A percentile compares a stretch with the other conserved stretches of the same genome.
Conservation (phyloP, 2,113 vertebrate genomes). For the Passer montanus region DNA sequence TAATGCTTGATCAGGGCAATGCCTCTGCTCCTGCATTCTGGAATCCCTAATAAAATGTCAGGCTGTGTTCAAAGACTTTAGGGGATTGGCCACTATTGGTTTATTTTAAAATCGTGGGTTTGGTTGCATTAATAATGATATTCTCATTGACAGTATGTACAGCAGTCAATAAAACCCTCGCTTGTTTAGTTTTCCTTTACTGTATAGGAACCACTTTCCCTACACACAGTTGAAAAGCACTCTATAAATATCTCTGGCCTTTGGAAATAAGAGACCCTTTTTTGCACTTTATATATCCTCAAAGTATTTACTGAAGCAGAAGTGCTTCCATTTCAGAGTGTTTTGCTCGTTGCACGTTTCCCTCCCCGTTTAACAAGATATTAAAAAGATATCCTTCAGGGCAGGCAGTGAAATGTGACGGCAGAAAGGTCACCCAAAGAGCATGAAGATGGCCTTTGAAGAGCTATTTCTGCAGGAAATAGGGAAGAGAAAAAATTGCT, state of each 20-base stretch:
- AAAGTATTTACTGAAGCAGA: slow-evolving; percentile 50
- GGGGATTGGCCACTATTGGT: neutral
- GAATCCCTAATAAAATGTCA: slow-evolving; percentile 10
- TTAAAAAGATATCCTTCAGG: slow-evolving; percentile 47
- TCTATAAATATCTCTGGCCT: slow-evolving; percentile 41
- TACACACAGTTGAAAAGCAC: neutral
- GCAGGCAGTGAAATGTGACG: slow-evolving; percentile 20
- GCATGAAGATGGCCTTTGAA: slow-evolving; percentile 29
- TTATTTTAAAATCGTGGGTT: neutral
- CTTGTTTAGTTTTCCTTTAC: neutral
- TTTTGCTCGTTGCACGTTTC: neutral
- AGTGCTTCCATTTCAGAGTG: slow-evolving; percentile 18
- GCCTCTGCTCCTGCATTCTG: neutral
- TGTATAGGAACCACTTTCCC: neutral
- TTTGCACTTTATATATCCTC: slow-evolving; percentile 21
- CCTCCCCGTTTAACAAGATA: slow-evolving; percentile 28
- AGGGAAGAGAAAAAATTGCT: neutral
- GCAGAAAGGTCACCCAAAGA: slow-evolving; percentile 28
- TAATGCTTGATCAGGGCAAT: neutral
- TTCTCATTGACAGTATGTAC: neutral
- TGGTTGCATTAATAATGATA: neutral
- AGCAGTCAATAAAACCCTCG: neutral
- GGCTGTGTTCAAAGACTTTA: neutral
- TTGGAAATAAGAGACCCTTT: slow-evolving; percentile 25
- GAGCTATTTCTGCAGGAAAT: slow-evolving; percentile 33